phyloP scores from a whole-genome alignment of 2,797 vertebrate species.

The Tauraco hartlaubi region DNA sequence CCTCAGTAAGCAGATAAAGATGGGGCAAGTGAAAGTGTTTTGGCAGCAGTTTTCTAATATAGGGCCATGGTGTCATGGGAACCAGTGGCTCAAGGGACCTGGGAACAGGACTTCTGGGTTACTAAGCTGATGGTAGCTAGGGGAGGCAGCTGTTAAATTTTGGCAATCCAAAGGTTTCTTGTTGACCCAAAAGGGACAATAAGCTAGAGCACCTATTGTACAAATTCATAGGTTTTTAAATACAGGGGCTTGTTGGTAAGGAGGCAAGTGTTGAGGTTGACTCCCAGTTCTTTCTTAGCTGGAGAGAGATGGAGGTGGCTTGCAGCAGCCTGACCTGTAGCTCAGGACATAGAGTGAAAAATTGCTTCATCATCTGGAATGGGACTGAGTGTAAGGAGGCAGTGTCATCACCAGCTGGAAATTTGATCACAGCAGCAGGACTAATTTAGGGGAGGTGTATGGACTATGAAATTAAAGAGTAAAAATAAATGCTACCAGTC shows the following conservation, averaged over 20 bases:
- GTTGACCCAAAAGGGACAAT: not conserved
- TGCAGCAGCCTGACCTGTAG: not conserved
- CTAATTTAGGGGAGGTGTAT: not conserved
- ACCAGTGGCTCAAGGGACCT: not conserved
- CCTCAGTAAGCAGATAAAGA: not conserved
- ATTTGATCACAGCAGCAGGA: not conserved
- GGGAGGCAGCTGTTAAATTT: not conserved
- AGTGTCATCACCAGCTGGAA: not conserved
- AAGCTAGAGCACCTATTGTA: not conserved
- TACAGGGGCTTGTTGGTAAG: not conserved
- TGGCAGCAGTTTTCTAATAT: not conserved
- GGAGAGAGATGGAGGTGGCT: not conserved
- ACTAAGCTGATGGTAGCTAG: not conserved
- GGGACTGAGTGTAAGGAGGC: not conserved
- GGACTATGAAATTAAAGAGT: not conserved
- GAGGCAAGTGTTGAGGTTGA: not conserved
- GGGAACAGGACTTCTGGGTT: not conserved
- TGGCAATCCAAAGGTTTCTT: not conserved
- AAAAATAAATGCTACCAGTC: not conserved
- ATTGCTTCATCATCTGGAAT: slow-evolving; percentile 8
- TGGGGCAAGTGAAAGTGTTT: not conserved
- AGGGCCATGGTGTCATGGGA: not conserved
- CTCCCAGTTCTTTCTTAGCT: not conserved
- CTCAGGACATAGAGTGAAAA: not conserved
- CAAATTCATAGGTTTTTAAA: not conserved